Base-by-base conservation (phyloP, 2,888 invertebrate species). In the Petrophora chlorosata region DNA sequence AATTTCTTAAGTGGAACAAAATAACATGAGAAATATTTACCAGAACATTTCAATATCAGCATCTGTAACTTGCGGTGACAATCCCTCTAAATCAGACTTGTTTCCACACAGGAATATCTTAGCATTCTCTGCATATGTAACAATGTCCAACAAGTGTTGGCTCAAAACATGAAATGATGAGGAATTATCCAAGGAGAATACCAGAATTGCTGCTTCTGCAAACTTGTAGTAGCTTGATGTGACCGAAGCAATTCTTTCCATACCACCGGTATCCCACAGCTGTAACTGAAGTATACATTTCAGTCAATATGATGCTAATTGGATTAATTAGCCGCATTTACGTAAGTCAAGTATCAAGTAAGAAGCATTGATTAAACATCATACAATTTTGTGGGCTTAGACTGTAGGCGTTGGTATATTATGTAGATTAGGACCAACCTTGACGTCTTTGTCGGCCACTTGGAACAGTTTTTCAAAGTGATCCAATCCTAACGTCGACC, bases 191-290 rank as follows among this genome's bases (percentile, higher is more conserved):
- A 97, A 87, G 23, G 97, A 95, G 87, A 98, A 98, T 3, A 98
- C 97, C 55, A 98, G 90, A 65, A 98, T 94, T 47, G 98, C 98
- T 52, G 97, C 98, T 79, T 98, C 97, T 2, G 98, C 96, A 87
- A 97, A 97, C 85, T 98, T 98, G 80, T 98, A 98, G 79, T 98
- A 98, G 74, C 97, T 97, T 16, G 97, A 97, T 7, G 98, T 98
- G 12, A 98, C 96, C 2, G 97, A 97, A 32, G 98, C 98, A 56
- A 98, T 97, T 66, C 98, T 92, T 84, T 98, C 98, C 97, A 98
- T 97, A 35, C 98, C 98, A 61, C 98, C 98, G 23, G 98, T 98
- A 77, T 98, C 98, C 98, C 98, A 98, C 61, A 98, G 85, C 85
- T 98, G 97, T 54, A 98, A 88, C 97, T 98, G 80, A 70, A 76